Conservation (phyloP, 2,113 vertebrate genomes). For the Peucedramus taeniatus region DNA sequence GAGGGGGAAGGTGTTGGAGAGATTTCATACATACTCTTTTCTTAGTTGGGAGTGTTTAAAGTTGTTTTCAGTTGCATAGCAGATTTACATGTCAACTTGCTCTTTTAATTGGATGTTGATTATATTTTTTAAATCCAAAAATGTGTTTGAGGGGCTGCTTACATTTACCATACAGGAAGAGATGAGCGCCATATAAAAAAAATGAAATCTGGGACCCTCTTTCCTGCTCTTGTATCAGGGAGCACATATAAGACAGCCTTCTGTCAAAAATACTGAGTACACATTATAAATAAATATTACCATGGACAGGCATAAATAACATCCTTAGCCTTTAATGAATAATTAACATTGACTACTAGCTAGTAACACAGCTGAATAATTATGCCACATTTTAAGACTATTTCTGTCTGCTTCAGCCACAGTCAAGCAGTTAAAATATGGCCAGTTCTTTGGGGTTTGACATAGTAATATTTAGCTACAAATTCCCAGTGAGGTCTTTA, state of each 20-base stretch:
- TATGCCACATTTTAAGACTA: slow-evolving; percentile 36
- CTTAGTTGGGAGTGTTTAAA: background rate
- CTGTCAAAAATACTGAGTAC: background rate
- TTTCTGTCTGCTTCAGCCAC: slow-evolving; percentile 29
- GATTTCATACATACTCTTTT: background rate
- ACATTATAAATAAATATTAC: slow-evolving; percentile 43
- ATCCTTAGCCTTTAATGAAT: slow-evolving; percentile 60
- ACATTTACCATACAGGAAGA: background rate
- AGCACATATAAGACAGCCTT: background rate
- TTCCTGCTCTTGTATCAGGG: background rate
- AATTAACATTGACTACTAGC: slow-evolving; percentile 62
- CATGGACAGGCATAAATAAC: slow-evolving; percentile 56
- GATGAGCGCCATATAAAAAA: background rate
- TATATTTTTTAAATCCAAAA: background rate
- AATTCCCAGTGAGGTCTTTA: slow-evolving; percentile 50
- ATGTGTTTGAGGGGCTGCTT: background rate
- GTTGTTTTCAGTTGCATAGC: background rate
- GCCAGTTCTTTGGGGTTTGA: slow-evolving; percentile 17
- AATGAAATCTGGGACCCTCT: background rate
- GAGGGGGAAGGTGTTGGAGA: background rate
- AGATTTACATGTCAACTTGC: background rate
- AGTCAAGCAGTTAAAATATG: slow-evolving; percentile 39
- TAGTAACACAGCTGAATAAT: slow-evolving; percentile 49
- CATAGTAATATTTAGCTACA: slow-evolving; percentile 42
- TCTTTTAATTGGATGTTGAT: background rate